A percentile compares a stretch with the other conserved stretches of the same genome.
Conservation (phyloP, 2,888 invertebrate species). For the Belgica antarctica region DNA sequence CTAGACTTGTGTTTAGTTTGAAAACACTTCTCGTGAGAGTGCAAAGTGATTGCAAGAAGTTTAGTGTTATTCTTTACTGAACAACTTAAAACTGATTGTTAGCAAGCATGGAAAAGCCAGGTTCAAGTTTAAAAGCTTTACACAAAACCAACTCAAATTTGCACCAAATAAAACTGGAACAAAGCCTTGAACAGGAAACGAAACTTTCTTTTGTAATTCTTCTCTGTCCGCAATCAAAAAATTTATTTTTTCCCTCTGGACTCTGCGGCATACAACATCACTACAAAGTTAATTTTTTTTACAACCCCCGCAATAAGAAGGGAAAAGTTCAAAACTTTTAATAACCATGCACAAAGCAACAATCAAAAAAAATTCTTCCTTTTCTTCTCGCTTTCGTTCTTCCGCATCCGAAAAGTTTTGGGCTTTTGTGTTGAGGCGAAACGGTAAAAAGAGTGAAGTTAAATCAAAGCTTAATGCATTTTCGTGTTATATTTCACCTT, state of each 20-base stretch:
- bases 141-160: no score
- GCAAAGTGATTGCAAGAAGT: no score
- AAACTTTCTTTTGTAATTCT: no score
- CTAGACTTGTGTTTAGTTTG: no score
- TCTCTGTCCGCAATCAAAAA: not conserved
- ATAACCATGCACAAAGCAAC: slow-evolving; percentile 42
- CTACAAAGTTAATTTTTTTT: slow-evolving; percentile 34
- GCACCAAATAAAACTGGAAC: no score
- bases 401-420: not conserved
- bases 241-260: slow-evolving; percentile 25
- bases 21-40: no score
- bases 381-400: slow-evolving; percentile 10
- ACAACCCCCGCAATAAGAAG: not conserved
- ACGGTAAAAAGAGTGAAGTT: not conserved
- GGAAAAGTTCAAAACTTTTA: slow-evolving; percentile 37
- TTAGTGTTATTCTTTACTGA: no score
- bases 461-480: not conserved
- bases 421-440: not conserved
- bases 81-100: no score
- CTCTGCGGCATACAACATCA: not conserved
- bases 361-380: slow-evolving; percentile 42
- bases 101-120: no score
- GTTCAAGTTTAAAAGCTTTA: no score
- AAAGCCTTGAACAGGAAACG: no score
- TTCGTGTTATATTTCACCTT: not conserved